phyloP scores from a whole-genome alignment of 2,113 vertebrate genomes.

The Silurus meridionalis region DNA sequence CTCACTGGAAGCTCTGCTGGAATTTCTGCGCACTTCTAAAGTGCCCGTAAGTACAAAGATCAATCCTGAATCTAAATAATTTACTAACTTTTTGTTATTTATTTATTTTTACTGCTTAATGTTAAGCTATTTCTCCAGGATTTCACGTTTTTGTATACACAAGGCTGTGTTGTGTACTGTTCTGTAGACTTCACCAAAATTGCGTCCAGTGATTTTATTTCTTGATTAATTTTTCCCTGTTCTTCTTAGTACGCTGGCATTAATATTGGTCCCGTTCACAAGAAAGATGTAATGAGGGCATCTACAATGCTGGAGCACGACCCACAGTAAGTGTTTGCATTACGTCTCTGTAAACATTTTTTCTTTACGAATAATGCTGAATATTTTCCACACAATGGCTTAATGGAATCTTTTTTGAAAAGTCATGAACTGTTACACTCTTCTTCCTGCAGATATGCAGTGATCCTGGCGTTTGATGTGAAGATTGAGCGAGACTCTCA shows the following conservation, averaged over 20 bases:
- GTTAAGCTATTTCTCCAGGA: too few relatives aligned
- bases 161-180: not conserved
- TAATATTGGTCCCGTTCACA: constrained; percentile 98
- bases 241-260: constrained; percentile 89
- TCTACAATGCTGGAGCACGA: constrained; percentile 97
- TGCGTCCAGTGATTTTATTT: not conserved
- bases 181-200: not conserved
- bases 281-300: constrained; percentile 96
- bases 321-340: constrained; percentile 78
- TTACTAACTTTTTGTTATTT: not conserved
- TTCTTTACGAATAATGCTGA: too few relatives aligned
- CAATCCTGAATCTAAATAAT: not conserved
- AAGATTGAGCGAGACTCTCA: constrained; percentile 94
- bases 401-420: not conserved
- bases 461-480: constrained; percentile 95
- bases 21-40: constrained; percentile 92
- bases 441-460: constrained; percentile 78
- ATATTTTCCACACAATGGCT: not conserved
- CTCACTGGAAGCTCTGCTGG: constrained; percentile 94
- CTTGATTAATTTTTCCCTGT: not conserved
- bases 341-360: not conserved
- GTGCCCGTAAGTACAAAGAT: constrained; percentile 80
- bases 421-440: not conserved
- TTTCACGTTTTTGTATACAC: not conserved
- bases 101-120: not conserved